Evolutionary conservation across 1,140 invertebrate genomes (phyloP), one percentile per base, ranked within the genome.

Genomic region (Aphelenchoides fujianensis): DNA sequence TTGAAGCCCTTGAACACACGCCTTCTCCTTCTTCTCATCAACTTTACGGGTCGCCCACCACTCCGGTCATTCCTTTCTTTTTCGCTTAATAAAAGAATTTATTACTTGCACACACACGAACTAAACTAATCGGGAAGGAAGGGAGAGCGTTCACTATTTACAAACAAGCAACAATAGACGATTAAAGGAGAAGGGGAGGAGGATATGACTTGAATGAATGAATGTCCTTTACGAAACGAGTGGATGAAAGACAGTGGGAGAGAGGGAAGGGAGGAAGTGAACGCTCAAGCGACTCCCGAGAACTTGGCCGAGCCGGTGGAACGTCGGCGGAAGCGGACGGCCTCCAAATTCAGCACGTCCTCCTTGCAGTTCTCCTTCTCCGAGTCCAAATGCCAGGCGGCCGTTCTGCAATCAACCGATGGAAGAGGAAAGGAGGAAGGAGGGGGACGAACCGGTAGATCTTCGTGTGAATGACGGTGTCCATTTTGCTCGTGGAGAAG

Each of bases 281-380:
- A 23, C 23, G 12, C 41, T 78, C 68, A 84, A 19, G 82, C 82
- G 23, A 84, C 82, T 16, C 79, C 82, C 54, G 66, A 62, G 54
- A 81, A 68, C 54, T 80, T 82, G n/a, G 78, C 67, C 37, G 74
- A 74, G 12, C 82, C 82, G n/a, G 82, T 84, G 16, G 82, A 84
- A 57, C 82, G 75, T 31, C 82, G 75, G 27, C 81, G 72, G 34
- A 82, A 75, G 31, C 78, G 71, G 3, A 74, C 66, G 12, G 76
- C 59, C 32, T 75, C 73, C 27, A 71, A 34, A 19, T 72, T 79
- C 5, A 73, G 32, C n/a, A 81, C 61, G 7, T 64, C 66, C 28
- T 81, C 74, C 32, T 69, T 72, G 52, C 76, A 69, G 70, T 81
- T 81, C 64, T 81, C 79, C 41, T 82, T 81, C 9, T 82, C 79